Evolutionary conservation across 2,888 invertebrate genomes (phyloP).

Genomic region (Maniola hyperantus): DNA sequence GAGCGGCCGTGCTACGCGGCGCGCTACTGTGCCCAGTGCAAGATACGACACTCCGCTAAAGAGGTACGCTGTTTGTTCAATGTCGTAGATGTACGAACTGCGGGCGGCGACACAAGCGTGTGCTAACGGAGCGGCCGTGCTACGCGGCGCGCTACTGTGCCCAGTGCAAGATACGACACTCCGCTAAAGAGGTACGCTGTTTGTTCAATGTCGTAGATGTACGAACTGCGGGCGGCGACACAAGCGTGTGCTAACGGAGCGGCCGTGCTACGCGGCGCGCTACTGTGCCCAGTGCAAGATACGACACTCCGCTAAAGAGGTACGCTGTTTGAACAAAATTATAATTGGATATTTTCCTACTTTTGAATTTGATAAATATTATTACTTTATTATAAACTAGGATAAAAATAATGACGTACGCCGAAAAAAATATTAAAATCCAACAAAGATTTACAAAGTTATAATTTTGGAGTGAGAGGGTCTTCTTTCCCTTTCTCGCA

Average conservation of each 20-base stretch:
- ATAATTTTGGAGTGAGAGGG: too few species aligned
- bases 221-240: constrained; percentile 96
- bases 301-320: constrained; percentile 94
- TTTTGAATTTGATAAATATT: too few species aligned
- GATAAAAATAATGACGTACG: too few species aligned
- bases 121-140: constrained; percentile 92
- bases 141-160: constrained; percentile 96
- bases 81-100: constrained; percentile 98
- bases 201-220: constrained; percentile 89
- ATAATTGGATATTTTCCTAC: too few species aligned
- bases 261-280: constrained; percentile 95
- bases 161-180: constrained; percentile 94
- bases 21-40: constrained; percentile 94
- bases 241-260: constrained; percentile 91
- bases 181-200: constrained; percentile 89
- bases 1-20: constrained; percentile 96
- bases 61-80: constrained; percentile 84
- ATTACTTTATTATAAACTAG: too few species aligned
- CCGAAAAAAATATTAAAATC: too few species aligned
- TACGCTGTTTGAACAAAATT: constrained; percentile 57
- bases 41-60: constrained; percentile 94
- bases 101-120: constrained; percentile 93
- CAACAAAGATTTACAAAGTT: too few species aligned
- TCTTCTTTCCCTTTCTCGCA: too few species aligned
- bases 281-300: constrained; percentile 95